Percentiles rank a stretch among this genome's conserved stretches.
Conservation (phyloP, 35 echinoderm and acorn worm species). For the Amphiura filiformis region DNA sequence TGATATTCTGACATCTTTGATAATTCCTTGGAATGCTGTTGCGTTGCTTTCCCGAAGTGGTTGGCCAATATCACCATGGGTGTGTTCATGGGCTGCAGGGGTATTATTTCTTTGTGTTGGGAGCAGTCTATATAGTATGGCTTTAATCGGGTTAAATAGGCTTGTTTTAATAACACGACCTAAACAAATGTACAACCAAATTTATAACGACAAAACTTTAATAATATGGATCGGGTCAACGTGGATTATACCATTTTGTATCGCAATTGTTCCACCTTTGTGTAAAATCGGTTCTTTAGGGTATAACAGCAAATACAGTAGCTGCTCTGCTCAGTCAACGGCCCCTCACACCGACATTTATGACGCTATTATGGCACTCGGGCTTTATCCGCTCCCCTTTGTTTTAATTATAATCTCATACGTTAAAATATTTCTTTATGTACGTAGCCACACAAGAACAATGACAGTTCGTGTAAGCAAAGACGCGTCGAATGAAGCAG, state of each 20-base stretch:
- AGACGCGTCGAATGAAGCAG: neutral
- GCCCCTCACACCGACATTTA: conserved; percentile 59
- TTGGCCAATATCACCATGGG: conserved; percentile 44
- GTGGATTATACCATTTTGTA: conserved; percentile 62
- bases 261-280: conserved; percentile 46
- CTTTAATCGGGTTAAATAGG: conserved; percentile 61
- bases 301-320: conserved; percentile 70
- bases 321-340: conserved; percentile 50
- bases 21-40: conserved; percentile 64
- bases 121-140: conserved; percentile 66
- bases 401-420: conserved; percentile 64
- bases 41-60: conserved; percentile 47
- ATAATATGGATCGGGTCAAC: conserved; percentile 44
- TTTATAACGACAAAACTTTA: conserved; percentile 42
- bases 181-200: conserved; percentile 23
- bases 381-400: conserved; percentile 62
- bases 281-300: conserved; percentile 57
- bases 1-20: conserved; percentile 70
- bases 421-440: conserved; percentile 53
- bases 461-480: conserved; percentile 29
- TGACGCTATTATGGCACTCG: conserved; percentile 51
- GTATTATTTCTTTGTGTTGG: conserved; percentile 62
- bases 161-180: conserved; percentile 60
- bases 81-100: conserved; percentile 57
- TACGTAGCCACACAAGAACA: conserved; percentile 36